These are phyloP conservation scores for Drosophila lacicola DNA, from an alignment of 2,888 invertebrate genomes.

Conservation along the genomic window DNA sequence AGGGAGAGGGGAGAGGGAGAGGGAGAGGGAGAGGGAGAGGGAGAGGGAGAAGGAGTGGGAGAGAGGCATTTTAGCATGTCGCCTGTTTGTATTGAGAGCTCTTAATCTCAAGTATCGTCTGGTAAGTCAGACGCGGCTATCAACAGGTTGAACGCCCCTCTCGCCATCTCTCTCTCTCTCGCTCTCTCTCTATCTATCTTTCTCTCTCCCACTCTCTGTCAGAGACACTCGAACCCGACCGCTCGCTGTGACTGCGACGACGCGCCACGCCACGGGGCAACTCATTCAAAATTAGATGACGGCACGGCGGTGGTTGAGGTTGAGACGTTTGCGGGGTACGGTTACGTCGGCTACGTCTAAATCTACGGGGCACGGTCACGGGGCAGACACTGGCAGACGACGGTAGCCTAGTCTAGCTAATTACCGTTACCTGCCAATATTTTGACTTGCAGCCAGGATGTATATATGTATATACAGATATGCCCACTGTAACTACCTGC, in stretches of 20 bases:
- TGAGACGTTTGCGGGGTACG: neutral
- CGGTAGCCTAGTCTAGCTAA: constrained; percentile 70
- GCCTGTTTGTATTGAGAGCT: constrained; percentile 56
- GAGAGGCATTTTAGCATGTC: constrained; percentile 37
- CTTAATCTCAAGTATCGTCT: constrained; percentile 72
- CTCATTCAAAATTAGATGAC: constrained; percentile 68
- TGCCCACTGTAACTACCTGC: constrained; percentile 28
- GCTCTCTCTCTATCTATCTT: constrained; percentile 11
- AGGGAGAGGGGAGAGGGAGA: neutral
- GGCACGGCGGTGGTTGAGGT: constrained; percentile 19
- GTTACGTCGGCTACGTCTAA: neutral
- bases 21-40: neutral
- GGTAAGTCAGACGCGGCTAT: constrained; percentile 49
- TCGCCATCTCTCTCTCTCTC: constrained; percentile 8
- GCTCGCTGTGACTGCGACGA: constrained; percentile 45
- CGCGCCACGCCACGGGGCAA: constrained; percentile 69
- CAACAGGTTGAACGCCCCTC: constrained; percentile 73
- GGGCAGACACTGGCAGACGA: constrained; percentile 64
- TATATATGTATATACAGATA: constrained; percentile 3
- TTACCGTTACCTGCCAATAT: constrained; percentile 75
- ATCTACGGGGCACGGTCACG: neutral
- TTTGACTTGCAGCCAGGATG: constrained; percentile 62
- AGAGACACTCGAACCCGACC: constrained; percentile 21
- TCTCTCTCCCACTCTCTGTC: neutral
- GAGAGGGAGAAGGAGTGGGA: neutral